Percentiles rank a stretch among this genome's conserved stretches.
Conservation (phyloP, 2,888 invertebrate species). For the Auanema sp. region DNA sequence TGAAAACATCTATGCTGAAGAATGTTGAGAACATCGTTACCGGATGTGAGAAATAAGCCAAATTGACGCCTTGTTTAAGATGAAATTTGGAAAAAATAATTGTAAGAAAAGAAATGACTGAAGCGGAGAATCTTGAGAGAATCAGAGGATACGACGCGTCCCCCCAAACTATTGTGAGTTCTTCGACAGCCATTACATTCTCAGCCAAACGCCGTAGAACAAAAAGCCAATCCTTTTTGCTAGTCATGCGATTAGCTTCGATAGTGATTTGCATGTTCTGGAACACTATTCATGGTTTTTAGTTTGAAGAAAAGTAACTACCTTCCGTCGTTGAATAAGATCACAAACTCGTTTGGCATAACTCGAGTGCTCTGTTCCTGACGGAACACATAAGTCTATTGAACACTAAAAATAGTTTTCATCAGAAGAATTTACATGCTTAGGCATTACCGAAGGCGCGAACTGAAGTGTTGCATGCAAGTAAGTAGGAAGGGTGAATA, state of each 20-base stretch:
- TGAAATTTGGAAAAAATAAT: slow-evolving; percentile 18
- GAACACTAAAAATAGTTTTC: no score
- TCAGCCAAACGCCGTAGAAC: not conserved
- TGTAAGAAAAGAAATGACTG: slow-evolving; percentile 15
- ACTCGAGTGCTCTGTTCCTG: no score
- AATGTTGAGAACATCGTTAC: not conserved
- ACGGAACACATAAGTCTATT: no score
- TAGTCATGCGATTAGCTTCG: not conserved
- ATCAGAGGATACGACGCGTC: slow-evolving; percentile 7
- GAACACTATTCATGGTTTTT: not conserved
- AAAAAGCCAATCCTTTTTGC: slow-evolving; percentile 10
- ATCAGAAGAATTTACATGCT: no score
- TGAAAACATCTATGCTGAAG: slow-evolving; percentile 1
- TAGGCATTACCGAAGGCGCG: not conserved
- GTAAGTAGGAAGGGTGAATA: slow-evolving; percentile 12
- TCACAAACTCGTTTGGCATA: no score
- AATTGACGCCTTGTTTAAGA: slow-evolving; percentile 4
- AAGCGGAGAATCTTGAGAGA: slow-evolving; percentile 20
- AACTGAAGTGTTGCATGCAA: slow-evolving; percentile 6
- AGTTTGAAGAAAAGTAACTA: no score
- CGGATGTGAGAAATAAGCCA: slow-evolving; percentile 7
- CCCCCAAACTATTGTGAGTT: not conserved
- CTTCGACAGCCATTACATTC: not conserved
- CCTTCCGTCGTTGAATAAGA: no score
- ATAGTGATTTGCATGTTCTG: not conserved